Percentiles rank a stretch among this genome's conserved stretches.
Evolutionary conservation across 2,888 invertebrate species (phyloP).

Genomic region (Acleris sparsana): DNA sequence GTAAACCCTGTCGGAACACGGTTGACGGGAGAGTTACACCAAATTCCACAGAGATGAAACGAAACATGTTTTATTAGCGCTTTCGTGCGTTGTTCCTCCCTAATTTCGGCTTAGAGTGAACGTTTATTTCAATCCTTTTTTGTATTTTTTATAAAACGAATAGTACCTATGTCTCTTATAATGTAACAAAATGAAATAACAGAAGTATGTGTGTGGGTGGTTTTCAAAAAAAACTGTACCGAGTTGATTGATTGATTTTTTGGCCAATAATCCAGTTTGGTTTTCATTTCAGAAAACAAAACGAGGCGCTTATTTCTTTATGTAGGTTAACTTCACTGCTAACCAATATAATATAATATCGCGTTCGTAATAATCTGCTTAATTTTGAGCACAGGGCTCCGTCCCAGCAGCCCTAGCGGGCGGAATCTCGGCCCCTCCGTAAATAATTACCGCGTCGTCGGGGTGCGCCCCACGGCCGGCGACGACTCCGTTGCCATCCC

Average conservation of each 20-base stretch:
- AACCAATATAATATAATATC: too few species aligned
- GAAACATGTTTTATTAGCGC: slow-evolving; percentile 20
- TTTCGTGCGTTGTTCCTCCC: slow-evolving; percentile 13
- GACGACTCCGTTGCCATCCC: slow-evolving; percentile 47
- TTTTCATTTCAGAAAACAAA: too few species aligned
- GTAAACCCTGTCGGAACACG: slow-evolving; percentile 28
- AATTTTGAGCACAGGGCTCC: slow-evolving; percentile 37
- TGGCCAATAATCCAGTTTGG: too few species aligned
- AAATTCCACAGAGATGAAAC: slow-evolving; percentile 22
- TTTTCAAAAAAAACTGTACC: too few species aligned
- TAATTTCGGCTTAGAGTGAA: slow-evolving; percentile 5
- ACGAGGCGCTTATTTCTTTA: too few species aligned
- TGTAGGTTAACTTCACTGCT: too few species aligned
- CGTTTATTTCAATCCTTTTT: not conserved
- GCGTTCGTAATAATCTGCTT: not conserved
- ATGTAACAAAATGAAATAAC: too few species aligned
- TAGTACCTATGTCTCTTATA: too few species aligned
- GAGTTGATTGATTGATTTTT: too few species aligned
- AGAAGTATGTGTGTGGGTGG: too few species aligned
- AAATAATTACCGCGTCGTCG: slow-evolving; percentile 70
- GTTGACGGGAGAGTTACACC: slow-evolving; percentile 29
- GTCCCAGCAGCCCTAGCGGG: slow-evolving; percentile 44
- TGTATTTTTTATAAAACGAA: too few species aligned
- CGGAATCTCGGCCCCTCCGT: slow-evolving; percentile 71
- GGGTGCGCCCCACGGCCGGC: slow-evolving; percentile 58